Conservation (phyloP, 2,113 vertebrate species). For the Pelusios castaneus region DNA sequence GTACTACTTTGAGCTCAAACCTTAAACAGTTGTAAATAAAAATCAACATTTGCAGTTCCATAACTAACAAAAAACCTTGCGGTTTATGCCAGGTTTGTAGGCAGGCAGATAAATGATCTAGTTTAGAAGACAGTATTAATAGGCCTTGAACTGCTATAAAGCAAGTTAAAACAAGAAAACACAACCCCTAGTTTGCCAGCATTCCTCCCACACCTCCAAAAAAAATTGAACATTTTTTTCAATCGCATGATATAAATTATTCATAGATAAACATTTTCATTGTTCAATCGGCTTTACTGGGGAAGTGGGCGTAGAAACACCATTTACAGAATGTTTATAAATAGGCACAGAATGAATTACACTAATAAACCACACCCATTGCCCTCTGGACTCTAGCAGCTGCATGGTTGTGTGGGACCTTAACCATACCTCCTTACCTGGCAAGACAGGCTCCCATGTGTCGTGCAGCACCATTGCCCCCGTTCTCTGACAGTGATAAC, state of each 20-base stretch:
- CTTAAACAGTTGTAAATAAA: background rate
- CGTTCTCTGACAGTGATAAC: background rate
- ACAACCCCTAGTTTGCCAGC: background rate
- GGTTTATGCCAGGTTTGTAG: background rate
- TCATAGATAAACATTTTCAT: background rate
- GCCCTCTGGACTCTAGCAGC: background rate
- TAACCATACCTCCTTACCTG: rapidly evolving
- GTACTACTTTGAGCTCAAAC: background rate
- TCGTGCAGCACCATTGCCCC: background rate
- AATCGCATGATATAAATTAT: background rate
- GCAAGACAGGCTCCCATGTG: no score
- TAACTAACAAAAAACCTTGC: background rate
- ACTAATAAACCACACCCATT: rapidly evolving
- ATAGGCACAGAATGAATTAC: background rate
- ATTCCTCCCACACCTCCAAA: background rate
- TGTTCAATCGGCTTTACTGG: background rate
- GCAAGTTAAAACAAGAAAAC: background rate
- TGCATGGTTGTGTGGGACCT: background rate
- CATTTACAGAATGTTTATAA: background rate
- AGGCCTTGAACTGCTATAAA: background rate
- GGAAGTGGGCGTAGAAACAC: background rate
- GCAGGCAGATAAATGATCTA: background rate
- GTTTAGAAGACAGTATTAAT: background rate
- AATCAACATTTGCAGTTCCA: background rate
- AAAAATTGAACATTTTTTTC: background rate